Conservation (phyloP, 1,140 invertebrate genomes). For the Dinoponera quadriceps region DNA sequence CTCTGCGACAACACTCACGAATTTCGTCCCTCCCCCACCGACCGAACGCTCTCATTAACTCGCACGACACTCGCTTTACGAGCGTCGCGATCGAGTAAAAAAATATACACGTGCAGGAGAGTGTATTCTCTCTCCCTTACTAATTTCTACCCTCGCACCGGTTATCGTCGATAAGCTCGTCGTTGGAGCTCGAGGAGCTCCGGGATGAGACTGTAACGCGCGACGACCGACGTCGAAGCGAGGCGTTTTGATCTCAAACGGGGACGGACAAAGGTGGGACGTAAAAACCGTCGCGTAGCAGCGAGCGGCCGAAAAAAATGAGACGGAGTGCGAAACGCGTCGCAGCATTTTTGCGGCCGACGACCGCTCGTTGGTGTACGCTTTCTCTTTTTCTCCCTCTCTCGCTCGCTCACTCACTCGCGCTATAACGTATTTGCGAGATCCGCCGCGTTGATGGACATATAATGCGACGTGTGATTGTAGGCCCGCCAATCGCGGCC, state of each 20-base stretch:
- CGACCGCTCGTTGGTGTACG: slow-evolving; percentile 28
- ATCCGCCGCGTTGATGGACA: slow-evolving; percentile 80
- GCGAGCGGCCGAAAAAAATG: neutral
- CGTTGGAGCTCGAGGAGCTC: no score
- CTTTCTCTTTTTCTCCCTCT: neutral
- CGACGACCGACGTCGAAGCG: no score
- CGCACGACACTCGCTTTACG: no score
- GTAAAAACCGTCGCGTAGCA: neutral
- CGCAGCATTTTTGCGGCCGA: slow-evolving; percentile 45
- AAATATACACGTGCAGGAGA: no score
- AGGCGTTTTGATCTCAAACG: no score
- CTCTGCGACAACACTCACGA: slow-evolving; percentile 3
- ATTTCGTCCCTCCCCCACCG: neutral
- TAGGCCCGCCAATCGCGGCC: slow-evolving; percentile 84
- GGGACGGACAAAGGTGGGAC: neutral
- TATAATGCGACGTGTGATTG: slow-evolving; percentile 84
- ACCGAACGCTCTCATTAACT: no score
- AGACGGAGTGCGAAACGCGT: neutral
- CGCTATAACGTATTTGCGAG: slow-evolving; percentile 80
- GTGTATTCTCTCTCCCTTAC: no score
- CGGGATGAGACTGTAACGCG: neutral
- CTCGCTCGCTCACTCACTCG: slow-evolving; percentile 70
- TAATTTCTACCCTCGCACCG: no score
- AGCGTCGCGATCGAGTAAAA: no score
- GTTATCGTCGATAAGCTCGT: no score